Evolutionary conservation across 1,140 invertebrate genomes (phyloP).

Genomic region (Idris sp.): DNA sequence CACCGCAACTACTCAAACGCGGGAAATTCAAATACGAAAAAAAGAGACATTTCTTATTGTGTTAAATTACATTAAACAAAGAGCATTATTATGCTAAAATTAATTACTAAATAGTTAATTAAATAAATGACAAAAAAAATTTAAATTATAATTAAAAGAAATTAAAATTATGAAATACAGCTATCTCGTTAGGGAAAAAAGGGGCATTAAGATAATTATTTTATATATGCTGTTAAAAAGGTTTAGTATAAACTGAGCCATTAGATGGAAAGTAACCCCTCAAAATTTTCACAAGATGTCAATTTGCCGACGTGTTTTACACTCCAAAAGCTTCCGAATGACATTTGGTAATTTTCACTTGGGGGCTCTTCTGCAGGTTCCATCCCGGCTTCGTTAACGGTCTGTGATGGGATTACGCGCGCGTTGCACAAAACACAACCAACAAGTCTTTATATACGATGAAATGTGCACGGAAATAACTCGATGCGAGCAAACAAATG

Average conservation of each 20-base stretch:
- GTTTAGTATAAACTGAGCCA: slow-evolving; percentile 9
- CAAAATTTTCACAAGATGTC: slow-evolving; percentile 45
- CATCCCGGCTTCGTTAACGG: slow-evolving; percentile 40
- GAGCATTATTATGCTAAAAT: too few relatives aligned
- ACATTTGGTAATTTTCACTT: slow-evolving; percentile 54
- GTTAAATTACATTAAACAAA: too few relatives aligned
- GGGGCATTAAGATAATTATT: too few relatives aligned
- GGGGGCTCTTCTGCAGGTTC: slow-evolving; percentile 28
- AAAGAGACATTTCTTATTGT: too few relatives aligned
- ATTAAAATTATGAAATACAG: too few relatives aligned
- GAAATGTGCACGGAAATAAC: slow-evolving; percentile 44
- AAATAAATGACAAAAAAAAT: too few relatives aligned
- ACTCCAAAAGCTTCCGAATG: slow-evolving; percentile 27
- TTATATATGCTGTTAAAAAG: too few relatives aligned
- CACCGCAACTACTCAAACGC: too few relatives aligned
- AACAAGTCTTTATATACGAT: slow-evolving; percentile 15
- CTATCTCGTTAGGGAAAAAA: too few relatives aligned
- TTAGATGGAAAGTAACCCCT: slow-evolving; percentile 18
- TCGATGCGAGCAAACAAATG: slow-evolving; percentile 31
- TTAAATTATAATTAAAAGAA: too few relatives aligned
- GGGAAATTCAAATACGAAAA: too few relatives aligned
- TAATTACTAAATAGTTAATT: too few relatives aligned
- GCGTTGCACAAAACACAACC: slow-evolving; percentile 37
- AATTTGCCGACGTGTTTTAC: slow-evolving; percentile 50
- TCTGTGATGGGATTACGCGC: slow-evolving; percentile 55